These are phyloP conservation scores for Dreissena polymorpha DNA, from an alignment of 1,140 invertebrate species.

Conservation along the genomic window DNA sequence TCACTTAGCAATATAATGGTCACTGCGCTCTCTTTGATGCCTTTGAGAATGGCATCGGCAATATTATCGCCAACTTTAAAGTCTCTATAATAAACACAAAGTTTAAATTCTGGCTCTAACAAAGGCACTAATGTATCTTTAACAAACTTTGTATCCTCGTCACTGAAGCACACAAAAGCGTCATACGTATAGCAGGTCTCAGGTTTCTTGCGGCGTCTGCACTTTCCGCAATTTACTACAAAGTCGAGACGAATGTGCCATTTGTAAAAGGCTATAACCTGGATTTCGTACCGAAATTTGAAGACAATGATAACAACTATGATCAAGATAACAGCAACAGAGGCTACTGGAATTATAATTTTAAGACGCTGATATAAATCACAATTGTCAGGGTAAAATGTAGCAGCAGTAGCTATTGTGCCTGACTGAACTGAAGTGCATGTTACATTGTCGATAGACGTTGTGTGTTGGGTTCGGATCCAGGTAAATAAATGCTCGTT, in stretches of 20 bases:
- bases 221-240: too few relatives aligned
- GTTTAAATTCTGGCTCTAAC: conserved; percentile 17
- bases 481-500: conserved; percentile 8
- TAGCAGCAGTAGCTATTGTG: neutral
- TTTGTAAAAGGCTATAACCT: too few relatives aligned
- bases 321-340: too few relatives aligned
- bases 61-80: conserved; percentile 34
- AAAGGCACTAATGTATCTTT: conserved; percentile 6
- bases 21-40: conserved; percentile 6
- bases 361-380: neutral
- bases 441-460: neutral
- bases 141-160: conserved; percentile 26
- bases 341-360: too few relatives aligned
- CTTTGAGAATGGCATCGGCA: too few relatives aligned
- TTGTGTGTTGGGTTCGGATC: neutral
- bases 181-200: too few relatives aligned
- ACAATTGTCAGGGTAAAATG: neutral
- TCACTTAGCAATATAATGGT: conserved; percentile 19
- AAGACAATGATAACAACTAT: too few relatives aligned
- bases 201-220: too few relatives aligned
- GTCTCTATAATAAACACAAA: conserved; percentile 37
- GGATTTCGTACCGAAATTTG: too few relatives aligned
- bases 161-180: conserved; percentile 11
- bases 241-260: too few relatives aligned
- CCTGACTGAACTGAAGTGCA: too few relatives aligned